Base-by-base conservation (phyloP, 2,888 invertebrate species). In the Ferrisia virgata region DNA sequence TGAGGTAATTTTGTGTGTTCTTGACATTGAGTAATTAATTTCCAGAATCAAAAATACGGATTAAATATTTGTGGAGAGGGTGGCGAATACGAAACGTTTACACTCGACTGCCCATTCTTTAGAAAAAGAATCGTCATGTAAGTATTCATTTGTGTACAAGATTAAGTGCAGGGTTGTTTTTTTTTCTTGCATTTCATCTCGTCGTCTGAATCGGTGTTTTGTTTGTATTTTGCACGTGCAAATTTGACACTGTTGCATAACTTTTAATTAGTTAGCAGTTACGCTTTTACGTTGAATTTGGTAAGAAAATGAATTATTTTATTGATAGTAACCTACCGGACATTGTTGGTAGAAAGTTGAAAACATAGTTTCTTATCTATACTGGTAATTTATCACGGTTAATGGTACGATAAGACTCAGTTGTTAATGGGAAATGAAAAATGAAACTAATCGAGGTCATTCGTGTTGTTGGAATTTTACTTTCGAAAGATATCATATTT, bases 1-100 rank as follows among this genome's bases (percentile, higher is more conserved):
- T 84, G 76, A 82, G 84, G 82, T 85, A 58, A 83, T 82, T 85
- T 79, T 53, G 79, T 82, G 85, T 84, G 85, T 83, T 86, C 86
- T 87, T 87, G 86, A 87, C 86, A 85, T 86, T 85, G 43, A 64
- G 18, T 78, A 72, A 84, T 88, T 88, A 87, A 87, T 88, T 89
- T 89, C 83, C 88, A 91, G 91, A 94, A 95, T 88, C 94, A 95
- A 88, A 96, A 97, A 89, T 99, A 96, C 89, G 97, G 97, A 82
- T 91, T 97, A 86, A 96, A 97, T 90, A 93, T 98, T 64, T 98
- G 98, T 89, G 99, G 99, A 25, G 99, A 99, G 90, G 99, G 99
- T 78, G 99, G 99, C 82, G 99, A 99, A 89, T 99, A 98, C 89
- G 99, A 99, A 90, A 97, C 98, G 39, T 95, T 99, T 89, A 98